Percentiles rank a stretch among this genome's conserved stretches.
Evolutionary conservation across 2,113 vertebrate genomes (phyloP).

Genomic region (Pardalotus punctatus): DNA sequence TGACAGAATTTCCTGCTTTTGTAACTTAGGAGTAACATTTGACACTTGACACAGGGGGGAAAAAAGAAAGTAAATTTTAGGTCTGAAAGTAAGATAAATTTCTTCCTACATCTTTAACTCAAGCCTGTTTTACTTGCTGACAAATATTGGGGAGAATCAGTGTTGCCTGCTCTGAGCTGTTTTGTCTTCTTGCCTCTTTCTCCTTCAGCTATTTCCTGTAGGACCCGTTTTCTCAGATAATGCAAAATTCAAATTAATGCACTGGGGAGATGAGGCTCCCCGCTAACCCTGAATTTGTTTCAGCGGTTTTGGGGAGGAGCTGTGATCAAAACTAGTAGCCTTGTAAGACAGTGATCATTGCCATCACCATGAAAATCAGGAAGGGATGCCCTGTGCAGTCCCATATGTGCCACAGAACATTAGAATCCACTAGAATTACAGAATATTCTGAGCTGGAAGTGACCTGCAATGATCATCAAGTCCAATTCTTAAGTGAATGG

Average conservation of each 20-base stretch:
- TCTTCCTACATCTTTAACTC: not conserved
- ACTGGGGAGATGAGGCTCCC: not conserved
- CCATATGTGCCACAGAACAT: not conserved
- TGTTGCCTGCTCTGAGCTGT: not conserved
- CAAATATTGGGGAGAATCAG: not conserved
- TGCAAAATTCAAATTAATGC: not conserved
- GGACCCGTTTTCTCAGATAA: not conserved
- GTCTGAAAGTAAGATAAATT: not conserved
- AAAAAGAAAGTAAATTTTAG: not conserved
- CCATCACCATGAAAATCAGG: not conserved
- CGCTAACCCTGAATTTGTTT: not conserved
- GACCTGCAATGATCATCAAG: not conserved
- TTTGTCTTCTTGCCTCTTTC: not conserved
- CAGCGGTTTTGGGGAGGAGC: not conserved
- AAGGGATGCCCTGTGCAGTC: not conserved
- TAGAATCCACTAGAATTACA: not conserved
- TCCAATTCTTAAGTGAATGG: not conserved
- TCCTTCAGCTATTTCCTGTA: not conserved
- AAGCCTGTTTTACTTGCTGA: not conserved
- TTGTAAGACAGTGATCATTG: not conserved
- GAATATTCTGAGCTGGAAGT: not conserved
- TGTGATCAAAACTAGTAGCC: not conserved
- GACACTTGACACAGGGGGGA: rapidly evolving
- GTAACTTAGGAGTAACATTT: not conserved
- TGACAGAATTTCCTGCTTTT: not conserved